Evolutionary conservation across 2,888 invertebrate species (phyloP).

Genomic region (Philonicus albiceps): DNA sequence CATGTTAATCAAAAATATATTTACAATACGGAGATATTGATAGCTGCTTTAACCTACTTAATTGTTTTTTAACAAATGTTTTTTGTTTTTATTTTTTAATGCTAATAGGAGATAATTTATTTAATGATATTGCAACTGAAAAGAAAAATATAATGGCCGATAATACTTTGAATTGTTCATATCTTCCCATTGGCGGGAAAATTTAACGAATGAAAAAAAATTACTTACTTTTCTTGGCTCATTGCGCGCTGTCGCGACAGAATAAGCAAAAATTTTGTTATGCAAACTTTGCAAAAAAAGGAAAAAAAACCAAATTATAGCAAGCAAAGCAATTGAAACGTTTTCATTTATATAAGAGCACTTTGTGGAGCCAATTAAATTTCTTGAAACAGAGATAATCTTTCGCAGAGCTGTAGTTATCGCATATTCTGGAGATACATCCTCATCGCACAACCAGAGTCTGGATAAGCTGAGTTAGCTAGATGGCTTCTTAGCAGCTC

Average conservation of each 20-base stretch:
- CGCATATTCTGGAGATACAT: not conserved
- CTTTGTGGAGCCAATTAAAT: not conserved
- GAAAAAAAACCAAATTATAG: not conserved
- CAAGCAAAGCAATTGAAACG: not conserved
- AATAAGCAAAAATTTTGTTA: not conserved
- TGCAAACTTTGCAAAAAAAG: not conserved
- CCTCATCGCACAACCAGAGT: not conserved
- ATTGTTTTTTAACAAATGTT: no score
- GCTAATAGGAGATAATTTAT: not conserved
- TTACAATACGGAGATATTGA: no score
- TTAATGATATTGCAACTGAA: not conserved
- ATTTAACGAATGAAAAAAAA: not conserved
- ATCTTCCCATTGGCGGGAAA: not conserved
- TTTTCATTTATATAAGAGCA: not conserved
- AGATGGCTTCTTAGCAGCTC: not conserved
- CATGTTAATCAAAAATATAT: no score
- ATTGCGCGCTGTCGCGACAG: not conserved
- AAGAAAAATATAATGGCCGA: not conserved
- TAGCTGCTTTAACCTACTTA: no score
- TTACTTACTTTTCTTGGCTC: not conserved
- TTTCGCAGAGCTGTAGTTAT: not conserved
- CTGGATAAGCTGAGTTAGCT: not conserved
- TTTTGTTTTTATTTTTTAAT: no score
- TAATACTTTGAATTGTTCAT: not conserved
- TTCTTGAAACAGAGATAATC: not conserved